Evolutionary conservation across 2,888 invertebrate species (phyloP).

Genomic region (Drosophila trichaetosa): DNA sequence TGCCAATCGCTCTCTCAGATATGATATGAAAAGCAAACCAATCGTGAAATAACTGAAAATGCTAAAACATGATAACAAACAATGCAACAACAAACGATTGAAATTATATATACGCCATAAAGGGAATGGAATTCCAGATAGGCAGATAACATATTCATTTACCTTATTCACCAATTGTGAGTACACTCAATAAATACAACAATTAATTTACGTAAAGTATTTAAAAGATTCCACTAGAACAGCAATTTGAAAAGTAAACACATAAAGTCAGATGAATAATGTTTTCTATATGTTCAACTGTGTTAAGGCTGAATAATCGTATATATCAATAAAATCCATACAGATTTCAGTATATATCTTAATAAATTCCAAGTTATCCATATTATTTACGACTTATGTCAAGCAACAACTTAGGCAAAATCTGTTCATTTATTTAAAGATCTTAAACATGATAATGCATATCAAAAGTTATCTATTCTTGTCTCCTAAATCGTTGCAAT

Average conservation of each 20-base stretch:
- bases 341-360: neutral
- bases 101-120: slow-evolving; percentile 16
- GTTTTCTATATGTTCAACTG: neutral
- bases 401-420: neutral
- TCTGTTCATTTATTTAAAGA: neutral
- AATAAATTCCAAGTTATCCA: neutral
- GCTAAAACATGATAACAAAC: slow-evolving; percentile 43
- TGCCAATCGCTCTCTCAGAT: slow-evolving; percentile 53
- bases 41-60: slow-evolving; percentile 16
- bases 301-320: neutral
- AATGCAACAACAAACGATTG: slow-evolving; percentile 18
- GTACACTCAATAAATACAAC: neutral
- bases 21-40: slow-evolving; percentile 45
- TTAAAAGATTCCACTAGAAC: neutral
- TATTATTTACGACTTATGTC: neutral
- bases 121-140: neutral
- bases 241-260: neutral
- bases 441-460: neutral
- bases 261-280: neutral
- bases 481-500: slow-evolving; percentile 29
- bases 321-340: neutral
- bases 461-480: neutral
- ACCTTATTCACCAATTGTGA: neutral
- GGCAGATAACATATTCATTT: neutral
- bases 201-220: neutral